Evolutionary conservation across 2,797 vertebrate species (phyloP).

Genomic region (Anolis apletophallus): DNA sequence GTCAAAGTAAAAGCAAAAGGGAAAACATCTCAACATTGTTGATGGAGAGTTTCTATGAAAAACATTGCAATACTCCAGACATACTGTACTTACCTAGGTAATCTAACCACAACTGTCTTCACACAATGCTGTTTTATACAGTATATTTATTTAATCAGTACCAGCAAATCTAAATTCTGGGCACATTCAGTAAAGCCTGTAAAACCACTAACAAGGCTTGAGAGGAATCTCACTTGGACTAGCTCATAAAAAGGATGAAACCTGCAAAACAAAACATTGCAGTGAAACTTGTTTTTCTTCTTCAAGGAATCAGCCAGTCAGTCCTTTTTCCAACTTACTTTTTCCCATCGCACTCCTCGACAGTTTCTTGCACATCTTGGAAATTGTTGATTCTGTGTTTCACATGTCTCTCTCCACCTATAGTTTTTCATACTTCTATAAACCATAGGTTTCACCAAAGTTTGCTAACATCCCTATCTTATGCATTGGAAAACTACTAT

Average conservation of each 20-base stretch:
- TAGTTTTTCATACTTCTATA: not conserved
- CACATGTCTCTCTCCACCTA: too few relatives aligned
- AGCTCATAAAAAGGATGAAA: not conserved
- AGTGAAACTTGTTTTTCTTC: not conserved
- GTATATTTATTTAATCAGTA: not conserved
- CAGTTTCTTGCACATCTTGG: too few relatives aligned
- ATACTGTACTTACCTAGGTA: not conserved
- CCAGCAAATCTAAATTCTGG: not conserved
- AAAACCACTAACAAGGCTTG: not conserved
- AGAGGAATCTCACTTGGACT: not conserved
- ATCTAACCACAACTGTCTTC: not conserved
- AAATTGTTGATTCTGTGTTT: too few relatives aligned
- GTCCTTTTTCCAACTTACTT: too few relatives aligned
- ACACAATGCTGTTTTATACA: not conserved
- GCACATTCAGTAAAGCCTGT: not conserved
- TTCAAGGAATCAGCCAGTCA: not conserved
- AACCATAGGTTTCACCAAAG: not conserved
- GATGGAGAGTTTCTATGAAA: not conserved
- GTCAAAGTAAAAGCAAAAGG: too few relatives aligned
- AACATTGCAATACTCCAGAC: not conserved
- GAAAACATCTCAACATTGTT: not conserved
- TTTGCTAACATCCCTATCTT: not conserved
- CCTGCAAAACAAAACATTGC: not conserved
- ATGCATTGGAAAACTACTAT: not conserved
- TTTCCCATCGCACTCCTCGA: not conserved